A percentile compares a stretch with the other conserved stretches of the same genome.
These are phyloP conservation scores for Belgica antarctica DNA, from an alignment of 2,888 invertebrate genomes.

Conservation along the genomic window DNA sequence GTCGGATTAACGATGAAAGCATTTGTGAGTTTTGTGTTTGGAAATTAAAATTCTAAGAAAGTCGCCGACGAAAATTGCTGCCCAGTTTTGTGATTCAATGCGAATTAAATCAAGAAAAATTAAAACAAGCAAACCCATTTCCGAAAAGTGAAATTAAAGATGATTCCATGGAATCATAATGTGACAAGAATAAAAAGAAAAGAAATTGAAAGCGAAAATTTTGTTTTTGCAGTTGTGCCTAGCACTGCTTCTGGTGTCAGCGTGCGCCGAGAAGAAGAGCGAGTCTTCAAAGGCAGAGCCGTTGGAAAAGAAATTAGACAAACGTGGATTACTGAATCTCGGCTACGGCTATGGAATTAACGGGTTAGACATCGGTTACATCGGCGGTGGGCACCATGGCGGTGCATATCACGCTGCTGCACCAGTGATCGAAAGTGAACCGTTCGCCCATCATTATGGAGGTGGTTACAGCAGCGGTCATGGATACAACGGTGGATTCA, in stretches of 20 bases:
- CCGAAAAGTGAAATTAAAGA: slow-evolving; percentile 10
- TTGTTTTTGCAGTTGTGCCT: slow-evolving; percentile 66
- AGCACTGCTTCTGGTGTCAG: slow-evolving; percentile 72
- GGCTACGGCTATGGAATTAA: slow-evolving; percentile 77
- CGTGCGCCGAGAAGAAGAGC: slow-evolving; percentile 63
- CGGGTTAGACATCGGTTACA: slow-evolving; percentile 71
- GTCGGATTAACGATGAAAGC: slow-evolving; percentile 32
- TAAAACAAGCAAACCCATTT: too few relatives aligned
- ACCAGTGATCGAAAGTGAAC: slow-evolving; percentile 43
- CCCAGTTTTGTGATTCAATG: too few relatives aligned
- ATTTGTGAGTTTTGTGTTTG: slow-evolving; percentile 37
- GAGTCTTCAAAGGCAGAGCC: slow-evolving; percentile 63
- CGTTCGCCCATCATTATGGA: slow-evolving; percentile 46
- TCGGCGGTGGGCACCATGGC: slow-evolving; percentile 63
- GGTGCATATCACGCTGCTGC: slow-evolving; percentile 57
- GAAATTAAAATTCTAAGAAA: background rate
- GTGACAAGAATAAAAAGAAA: background rate
- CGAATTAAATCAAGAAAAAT: too few relatives aligned
- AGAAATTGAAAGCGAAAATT: background rate
- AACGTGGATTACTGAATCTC: slow-evolving; percentile 74
- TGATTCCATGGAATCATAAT: too few relatives aligned
- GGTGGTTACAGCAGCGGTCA: background rate
- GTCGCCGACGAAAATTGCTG: background rate
- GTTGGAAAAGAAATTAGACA: slow-evolving; percentile 75
- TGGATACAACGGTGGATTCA: too few relatives aligned